Evolutionary conservation across 2,797 vertebrate genomes (phyloP), one percentile per base, ranked within the genome.

Genomic region (Morus bassanus): DNA sequence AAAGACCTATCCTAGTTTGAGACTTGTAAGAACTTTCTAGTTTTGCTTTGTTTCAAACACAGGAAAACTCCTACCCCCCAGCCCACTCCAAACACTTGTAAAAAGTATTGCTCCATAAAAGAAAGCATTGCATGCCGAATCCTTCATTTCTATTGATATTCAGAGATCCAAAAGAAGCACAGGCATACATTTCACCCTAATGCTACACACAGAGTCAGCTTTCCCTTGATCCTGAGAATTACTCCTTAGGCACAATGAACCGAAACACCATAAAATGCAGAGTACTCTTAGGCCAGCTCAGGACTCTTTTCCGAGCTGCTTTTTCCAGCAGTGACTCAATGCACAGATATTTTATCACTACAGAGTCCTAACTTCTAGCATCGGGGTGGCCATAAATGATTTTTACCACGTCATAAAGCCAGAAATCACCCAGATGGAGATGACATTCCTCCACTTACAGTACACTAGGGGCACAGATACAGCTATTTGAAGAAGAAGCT

Each of bases 341-440:
- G 67, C 63, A 69, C 0, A 0, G 63, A 13, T 73, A 85, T 93
- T 95, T 97, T 95, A 96, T 95, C 83, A 73, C 74, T 87, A 74
- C 41, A 8, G 46, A 95, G 67, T 60, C 80, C 90, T 95, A 93
- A 85, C 70, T 83, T 76, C 80, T 35, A 82, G 63, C 85, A 82
- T 37, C 51, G 4, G n/a, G 69, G 76, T 88, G 70, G 51, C 54
- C 85, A 85, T 96, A 96, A 96, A 96, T 90, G 91, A 94, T 90
- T 96, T 97, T 97, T 96, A 97, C 88, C 95, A 85, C 31, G 59
- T 91, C 83, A 95, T 97, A 97, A 96, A 94, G 93, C 31, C 83
- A 90, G 95, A 96, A 97, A 95, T 95, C 95, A 93, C 48, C 83
- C 91, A 94, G 70, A 91, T 79, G 67, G 77, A 30, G 8, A 88